These are phyloP conservation scores for Zaprionus camerounensis DNA, from an alignment of 1,140 invertebrate species.

Conservation along the genomic window DNA sequence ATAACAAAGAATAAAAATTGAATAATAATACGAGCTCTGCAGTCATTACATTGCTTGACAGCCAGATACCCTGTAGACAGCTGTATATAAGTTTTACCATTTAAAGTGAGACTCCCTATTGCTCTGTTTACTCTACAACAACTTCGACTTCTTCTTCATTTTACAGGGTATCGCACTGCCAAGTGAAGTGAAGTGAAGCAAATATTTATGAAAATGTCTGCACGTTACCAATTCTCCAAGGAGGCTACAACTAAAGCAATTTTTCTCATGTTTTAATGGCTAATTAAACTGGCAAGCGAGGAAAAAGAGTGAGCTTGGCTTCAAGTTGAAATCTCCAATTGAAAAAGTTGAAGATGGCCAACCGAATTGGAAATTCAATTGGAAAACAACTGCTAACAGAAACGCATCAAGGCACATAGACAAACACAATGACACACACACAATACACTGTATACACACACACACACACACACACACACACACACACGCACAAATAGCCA, in stretches of 20 bases:
- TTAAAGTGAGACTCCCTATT: neutral
- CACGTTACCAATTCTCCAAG: conserved; percentile 48
- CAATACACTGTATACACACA: conserved; percentile 18
- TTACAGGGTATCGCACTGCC: conserved; percentile 37
- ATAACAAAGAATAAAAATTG: conserved; percentile 58
- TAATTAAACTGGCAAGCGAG: conserved; percentile 70
- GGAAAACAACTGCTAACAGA: conserved; percentile 52
- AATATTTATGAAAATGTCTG: conserved; percentile 68
- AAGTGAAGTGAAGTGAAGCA: conserved; percentile 6
- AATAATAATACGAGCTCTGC: conserved; percentile 16
- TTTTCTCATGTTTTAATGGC: conserved; percentile 59
- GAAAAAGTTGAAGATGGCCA: conserved; percentile 63
- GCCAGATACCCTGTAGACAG: conserved; percentile 8
- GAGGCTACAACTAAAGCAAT: conserved; percentile 17
- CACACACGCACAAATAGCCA: conserved; percentile 7
- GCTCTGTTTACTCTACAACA: neutral
- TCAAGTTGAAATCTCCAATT: conserved; percentile 55
- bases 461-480: conserved; percentile 29
- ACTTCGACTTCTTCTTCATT: neutral
- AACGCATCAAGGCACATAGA: conserved; percentile 28
- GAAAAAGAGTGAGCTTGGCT: conserved; percentile 15
- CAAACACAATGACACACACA: conserved; percentile 21
- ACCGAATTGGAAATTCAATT: conserved; percentile 72
- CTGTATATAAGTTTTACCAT: neutral
- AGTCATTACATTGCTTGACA: neutral